These are phyloP conservation scores for Psilanteris sp. DNA, from an alignment of 1,140 invertebrate genomes.

Conservation along the genomic window DNA sequence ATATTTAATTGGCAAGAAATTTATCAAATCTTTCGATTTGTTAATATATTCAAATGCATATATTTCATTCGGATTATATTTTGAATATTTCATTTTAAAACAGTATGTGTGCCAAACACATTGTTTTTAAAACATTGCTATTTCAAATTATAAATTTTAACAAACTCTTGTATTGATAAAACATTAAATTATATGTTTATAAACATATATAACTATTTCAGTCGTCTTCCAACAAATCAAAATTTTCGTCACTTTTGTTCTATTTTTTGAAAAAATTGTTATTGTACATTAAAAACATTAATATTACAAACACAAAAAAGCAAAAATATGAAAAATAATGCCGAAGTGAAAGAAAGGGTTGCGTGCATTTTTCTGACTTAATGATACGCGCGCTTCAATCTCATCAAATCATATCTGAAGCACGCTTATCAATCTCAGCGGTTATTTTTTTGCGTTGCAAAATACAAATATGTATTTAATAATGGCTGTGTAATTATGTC, in stretches of 20 bases:
- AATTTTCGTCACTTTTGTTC: neutral
- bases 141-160: too few relatives aligned
- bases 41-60: constrained; percentile 1
- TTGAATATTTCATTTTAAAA: too few relatives aligned
- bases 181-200: too few relatives aligned
- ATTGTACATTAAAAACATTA: neutral
- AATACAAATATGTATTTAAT: constrained; percentile 39
- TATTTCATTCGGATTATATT: too few relatives aligned
- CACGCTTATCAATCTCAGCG: neutral
- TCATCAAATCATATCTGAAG: neutral
- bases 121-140: too few relatives aligned
- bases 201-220: too few relatives aligned
- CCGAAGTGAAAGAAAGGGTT: constrained; percentile 14
- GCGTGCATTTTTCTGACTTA: constrained; percentile 7
- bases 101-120: constrained; percentile 3
- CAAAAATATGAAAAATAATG: constrained; percentile 20
- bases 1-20: constrained; percentile 3
- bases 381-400: neutral
- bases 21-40: neutral
- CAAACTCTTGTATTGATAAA: too few relatives aligned
- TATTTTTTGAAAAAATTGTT: too few relatives aligned
- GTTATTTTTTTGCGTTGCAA: neutral
- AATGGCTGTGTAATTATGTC: constrained; percentile 50
- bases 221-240: neutral
- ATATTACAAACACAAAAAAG: constrained; percentile 3